Percentiles rank a stretch among this genome's conserved stretches.
These are phyloP conservation scores for Andrena bicolor DNA, from an alignment of 2,888 invertebrate species.

Conservation along the genomic window DNA sequence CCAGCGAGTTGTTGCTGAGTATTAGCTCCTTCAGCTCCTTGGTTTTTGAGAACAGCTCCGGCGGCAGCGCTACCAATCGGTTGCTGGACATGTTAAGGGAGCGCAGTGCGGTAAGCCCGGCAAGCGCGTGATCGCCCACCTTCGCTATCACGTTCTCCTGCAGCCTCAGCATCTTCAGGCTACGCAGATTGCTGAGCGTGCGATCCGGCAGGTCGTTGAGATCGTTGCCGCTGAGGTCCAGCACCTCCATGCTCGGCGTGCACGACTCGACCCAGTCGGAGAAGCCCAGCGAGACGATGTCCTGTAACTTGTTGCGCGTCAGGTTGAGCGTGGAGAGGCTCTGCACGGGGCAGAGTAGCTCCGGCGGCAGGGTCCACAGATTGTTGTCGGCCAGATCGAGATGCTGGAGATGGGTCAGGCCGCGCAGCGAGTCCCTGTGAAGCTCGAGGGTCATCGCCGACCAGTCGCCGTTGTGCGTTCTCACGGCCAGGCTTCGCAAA, in stretches of 20 bases:
- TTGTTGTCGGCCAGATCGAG: slow-evolving; percentile 92
- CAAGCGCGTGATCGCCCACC: slow-evolving; percentile 91
- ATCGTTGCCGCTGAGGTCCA: slow-evolving; percentile 92
- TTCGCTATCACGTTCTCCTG: slow-evolving; percentile 92
- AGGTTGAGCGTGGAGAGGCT: slow-evolving; percentile 90
- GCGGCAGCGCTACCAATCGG: slow-evolving; percentile 91
- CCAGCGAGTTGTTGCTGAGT: slow-evolving; percentile 91
- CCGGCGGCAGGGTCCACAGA: slow-evolving; percentile 91
- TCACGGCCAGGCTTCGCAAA: slow-evolving; percentile 89
- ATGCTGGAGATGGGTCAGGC: slow-evolving; percentile 88
- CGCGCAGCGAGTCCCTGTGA: slow-evolving; percentile 90
- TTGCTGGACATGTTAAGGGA: slow-evolving; percentile 93
- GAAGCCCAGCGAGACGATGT: slow-evolving; percentile 91
- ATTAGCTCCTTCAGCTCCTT: slow-evolving; percentile 90
- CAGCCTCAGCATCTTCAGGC: slow-evolving; percentile 89
- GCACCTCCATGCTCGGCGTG: slow-evolving; percentile 89
- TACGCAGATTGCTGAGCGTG: slow-evolving; percentile 89
- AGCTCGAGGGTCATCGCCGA: slow-evolving; percentile 92
- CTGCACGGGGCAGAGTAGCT: slow-evolving; percentile 90
- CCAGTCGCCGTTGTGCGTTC: slow-evolving; percentile 93
- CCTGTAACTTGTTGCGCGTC: slow-evolving; percentile 92
- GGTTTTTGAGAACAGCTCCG: slow-evolving; percentile 91
- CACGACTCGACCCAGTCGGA: slow-evolving; percentile 91
- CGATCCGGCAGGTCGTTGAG: slow-evolving; percentile 90
- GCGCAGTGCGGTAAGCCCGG: slow-evolving; percentile 89